Base-by-base conservation (phyloP, 2,888 invertebrate genomes). In the Pterostichus madidus region DNA sequence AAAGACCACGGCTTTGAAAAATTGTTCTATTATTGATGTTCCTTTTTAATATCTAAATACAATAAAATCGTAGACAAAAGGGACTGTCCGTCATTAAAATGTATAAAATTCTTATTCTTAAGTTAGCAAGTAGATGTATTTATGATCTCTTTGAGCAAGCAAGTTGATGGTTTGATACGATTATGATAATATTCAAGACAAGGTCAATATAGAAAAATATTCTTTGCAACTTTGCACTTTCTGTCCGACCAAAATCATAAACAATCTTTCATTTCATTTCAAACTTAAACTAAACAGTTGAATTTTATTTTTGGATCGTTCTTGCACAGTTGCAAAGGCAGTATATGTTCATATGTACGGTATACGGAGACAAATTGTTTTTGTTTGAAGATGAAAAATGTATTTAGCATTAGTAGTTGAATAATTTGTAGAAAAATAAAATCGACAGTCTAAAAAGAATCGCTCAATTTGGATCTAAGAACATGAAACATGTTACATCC, bases 141-240 rank as follows among this genome's bases (percentile, higher is more conserved):
- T 77, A 83, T 83, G 83, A 83, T 83, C 83, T 83, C 83, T 83
- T 71, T 81, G 75, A 46, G 81, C 75, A 81, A 81, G 75, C 73
- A 75, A 75, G 81, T 73, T 75, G 81, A 75, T 81, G 81, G 75
- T 75, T 81, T 81, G 56, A 80, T 71, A 73, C 64, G 64, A 64
- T 15, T 35, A 64, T 64, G 64, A 64, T 64, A 64, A 46, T 49
- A 73, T 46, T 46, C 73, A 75, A 31, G 64, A 64, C 64, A 64
- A 64, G 35, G 64, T 64, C 64, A 35, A 64, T 52, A 49, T 75
- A 31, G 52, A 75, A 75, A 52, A 11, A 75, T 44, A 71, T 71
- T 71, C 68, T 71, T 71, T 71, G 15, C 44, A 17, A 17, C 68
- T 71, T 15, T 71, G 68, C 44, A 71, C 15, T 44, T 15, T 8